These are phyloP conservation scores for Drosophila navojoa DNA, from an alignment of 1,140 invertebrate genomes.

Conservation along the genomic window DNA sequence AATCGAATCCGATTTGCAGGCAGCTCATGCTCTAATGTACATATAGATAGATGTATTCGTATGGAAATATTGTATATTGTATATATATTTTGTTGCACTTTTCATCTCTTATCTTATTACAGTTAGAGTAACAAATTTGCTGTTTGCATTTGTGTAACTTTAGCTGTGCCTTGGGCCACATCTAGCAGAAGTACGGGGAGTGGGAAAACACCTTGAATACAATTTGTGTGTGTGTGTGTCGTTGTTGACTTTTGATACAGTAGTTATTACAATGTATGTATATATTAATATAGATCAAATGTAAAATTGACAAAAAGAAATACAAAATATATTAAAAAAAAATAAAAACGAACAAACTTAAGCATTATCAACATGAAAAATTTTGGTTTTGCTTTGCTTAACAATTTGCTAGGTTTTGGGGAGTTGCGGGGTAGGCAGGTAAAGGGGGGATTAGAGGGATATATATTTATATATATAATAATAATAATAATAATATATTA, in stretches of 20 bases:
- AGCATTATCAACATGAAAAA: constrained; percentile 7
- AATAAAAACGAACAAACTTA: constrained; percentile 5
- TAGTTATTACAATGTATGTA: constrained; percentile 26
- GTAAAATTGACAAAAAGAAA: constrained; percentile 2
- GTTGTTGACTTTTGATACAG: not conserved
- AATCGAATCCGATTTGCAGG: not conserved
- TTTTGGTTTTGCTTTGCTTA: constrained; percentile 1
- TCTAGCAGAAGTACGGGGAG: not conserved
- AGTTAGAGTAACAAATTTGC: constrained; percentile 16
- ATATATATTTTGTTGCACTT: constrained; percentile 34
- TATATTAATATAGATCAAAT: constrained; percentile 4
- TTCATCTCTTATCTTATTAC: constrained; percentile 19
- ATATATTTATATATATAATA: constrained; percentile 10
- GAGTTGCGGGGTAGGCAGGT: not conserved
- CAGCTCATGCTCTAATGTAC: not conserved
- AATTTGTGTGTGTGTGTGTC: not conserved
- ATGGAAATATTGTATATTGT: constrained; percentile 2
- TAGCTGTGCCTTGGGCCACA: constrained; percentile 26
- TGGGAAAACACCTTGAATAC: constrained; percentile 1
- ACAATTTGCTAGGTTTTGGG: not conserved
- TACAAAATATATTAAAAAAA: not conserved
- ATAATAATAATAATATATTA: constrained; percentile 3
- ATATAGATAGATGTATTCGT: not conserved
- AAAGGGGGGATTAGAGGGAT: not conserved
- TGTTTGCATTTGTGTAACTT: constrained; percentile 11